Conservation (phyloP, 2,888 invertebrate genomes). For the Apotomis capreana region DNA sequence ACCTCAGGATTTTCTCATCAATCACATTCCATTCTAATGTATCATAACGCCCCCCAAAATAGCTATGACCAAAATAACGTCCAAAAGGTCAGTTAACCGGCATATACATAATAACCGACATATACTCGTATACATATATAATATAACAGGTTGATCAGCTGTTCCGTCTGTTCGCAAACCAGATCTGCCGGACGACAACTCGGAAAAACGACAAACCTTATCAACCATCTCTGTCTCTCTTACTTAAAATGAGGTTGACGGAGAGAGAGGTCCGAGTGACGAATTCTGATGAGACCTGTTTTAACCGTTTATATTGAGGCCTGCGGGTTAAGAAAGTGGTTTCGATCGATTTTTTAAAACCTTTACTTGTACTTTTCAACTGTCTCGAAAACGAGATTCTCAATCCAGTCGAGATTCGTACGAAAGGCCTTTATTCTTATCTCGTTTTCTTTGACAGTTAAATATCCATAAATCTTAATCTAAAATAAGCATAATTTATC, state of each 20-base stretch:
- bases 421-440: too few species aligned
- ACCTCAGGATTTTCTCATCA: not conserved
- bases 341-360: conserved; percentile 15
- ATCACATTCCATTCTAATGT: conserved; percentile 15
- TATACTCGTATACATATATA: not conserved
- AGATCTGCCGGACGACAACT: conserved; percentile 1
- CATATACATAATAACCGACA: conserved; percentile 37
- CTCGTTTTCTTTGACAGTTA: too few species aligned
- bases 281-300: conserved; percentile 10
- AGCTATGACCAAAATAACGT: conserved; percentile 35
- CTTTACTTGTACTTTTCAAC: not conserved
- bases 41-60: conserved; percentile 24
- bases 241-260: not conserved
- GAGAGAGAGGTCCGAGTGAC: not conserved
- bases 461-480: too few species aligned
- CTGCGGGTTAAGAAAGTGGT: conserved; percentile 29
- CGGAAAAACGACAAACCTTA: not conserved
- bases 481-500: too few species aligned
- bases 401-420: not conserved
- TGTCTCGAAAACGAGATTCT: not conserved
- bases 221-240: not conserved
- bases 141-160: conserved; percentile 32
- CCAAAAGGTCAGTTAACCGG: conserved; percentile 29
- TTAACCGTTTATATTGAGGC: conserved; percentile 27
- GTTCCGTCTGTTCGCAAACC: conserved; percentile 9